Conservation (phyloP, 2,797 vertebrate genomes). For the Arctocebus calabarensis region DNA sequence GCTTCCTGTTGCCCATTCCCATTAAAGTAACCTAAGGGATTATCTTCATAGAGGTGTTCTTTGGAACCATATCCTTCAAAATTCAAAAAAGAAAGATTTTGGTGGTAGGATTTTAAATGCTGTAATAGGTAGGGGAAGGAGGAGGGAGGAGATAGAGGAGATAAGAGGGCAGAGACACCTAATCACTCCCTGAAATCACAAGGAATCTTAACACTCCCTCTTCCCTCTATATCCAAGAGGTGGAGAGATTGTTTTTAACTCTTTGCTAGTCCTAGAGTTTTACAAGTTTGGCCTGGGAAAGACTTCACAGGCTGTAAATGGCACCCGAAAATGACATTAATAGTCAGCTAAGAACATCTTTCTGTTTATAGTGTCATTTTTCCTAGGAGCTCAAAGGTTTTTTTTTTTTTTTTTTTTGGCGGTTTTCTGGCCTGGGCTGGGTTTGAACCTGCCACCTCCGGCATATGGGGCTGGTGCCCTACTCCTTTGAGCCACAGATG, state of each 20-base stretch:
- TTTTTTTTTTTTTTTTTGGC: no score
- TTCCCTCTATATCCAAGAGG: background rate
- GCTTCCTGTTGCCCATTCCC: background rate
- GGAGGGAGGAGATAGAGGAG: background rate
- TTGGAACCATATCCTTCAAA: background rate
- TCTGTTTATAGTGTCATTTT: conserved; percentile 40
- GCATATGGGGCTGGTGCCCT: no score
- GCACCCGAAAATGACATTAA: conserved; percentile 34
- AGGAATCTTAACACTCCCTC: background rate
- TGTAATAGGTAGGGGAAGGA: fast-evolving
- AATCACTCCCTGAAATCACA: background rate
- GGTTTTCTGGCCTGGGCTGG: no score
- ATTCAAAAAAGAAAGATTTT: conserved; percentile 5
- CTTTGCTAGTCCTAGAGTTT: conserved; percentile 10
- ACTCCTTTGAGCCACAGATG: no score
- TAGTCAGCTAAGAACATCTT: background rate
- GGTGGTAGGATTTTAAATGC: conserved; percentile 39
- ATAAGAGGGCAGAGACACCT: background rate
- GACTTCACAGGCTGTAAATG: background rate
- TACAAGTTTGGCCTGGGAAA: background rate
- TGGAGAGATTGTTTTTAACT: conserved; percentile 27
- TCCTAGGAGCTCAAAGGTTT: conserved; percentile 21
- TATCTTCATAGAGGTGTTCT: conserved; percentile 14
- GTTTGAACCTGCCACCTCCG: no score
- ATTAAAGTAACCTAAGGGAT: background rate